Base-by-base conservation (phyloP, 2,797 vertebrate species). In the Setipinna tenuifilis region DNA sequence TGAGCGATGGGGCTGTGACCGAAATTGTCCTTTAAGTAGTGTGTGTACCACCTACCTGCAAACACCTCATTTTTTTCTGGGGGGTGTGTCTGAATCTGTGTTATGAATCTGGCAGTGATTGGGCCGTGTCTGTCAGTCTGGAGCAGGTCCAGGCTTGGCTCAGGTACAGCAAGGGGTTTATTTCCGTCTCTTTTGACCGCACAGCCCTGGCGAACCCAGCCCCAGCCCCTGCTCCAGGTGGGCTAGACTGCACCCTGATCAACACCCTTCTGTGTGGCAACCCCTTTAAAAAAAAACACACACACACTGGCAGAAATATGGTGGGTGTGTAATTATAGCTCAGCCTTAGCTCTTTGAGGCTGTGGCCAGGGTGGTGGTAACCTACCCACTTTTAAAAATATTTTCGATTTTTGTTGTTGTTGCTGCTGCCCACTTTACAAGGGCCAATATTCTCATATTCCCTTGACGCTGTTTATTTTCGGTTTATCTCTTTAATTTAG, bases 271-370 rank as follows among this genome's bases (percentile, higher is more conserved):
- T 17, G 68, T 17, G 68, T 35, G 68, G 31, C 68, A 75, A 28
- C 11, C 14, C 17, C 25, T 71, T 31, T 31, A 2, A 71, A 12
- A 71, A 9, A 54, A 48, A 10, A 48, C 3, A 48, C 1, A 71
- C 12, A 6, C 68, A 41, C 31, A 17, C 16, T 75, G 68, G 68
- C 68, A 75, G 68, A 75, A 75, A 75, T 75, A 14, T 75, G 41
- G 31, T 75, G 68, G 68, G 68, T 75, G 65, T 31, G 68, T 75
- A 75, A 75, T 75, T 75, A 75, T 75, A 75, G 68, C 31, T 35
- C 31, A 17, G 31, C n/a, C n/a, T n/a, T n/a, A 23, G 19, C 31
- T 35, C 28, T 75, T 12, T 65, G 2, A 59, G 58, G 31, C 14
- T 17, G 31, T 75, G 2, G 68, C 68, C 68, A 75, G 31, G 68